A percentile compares a stretch with the other conserved stretches of the same genome.
Conservation (phyloP, 2,113 vertebrate genomes). For the Cyprinodon brontotheroides region DNA sequence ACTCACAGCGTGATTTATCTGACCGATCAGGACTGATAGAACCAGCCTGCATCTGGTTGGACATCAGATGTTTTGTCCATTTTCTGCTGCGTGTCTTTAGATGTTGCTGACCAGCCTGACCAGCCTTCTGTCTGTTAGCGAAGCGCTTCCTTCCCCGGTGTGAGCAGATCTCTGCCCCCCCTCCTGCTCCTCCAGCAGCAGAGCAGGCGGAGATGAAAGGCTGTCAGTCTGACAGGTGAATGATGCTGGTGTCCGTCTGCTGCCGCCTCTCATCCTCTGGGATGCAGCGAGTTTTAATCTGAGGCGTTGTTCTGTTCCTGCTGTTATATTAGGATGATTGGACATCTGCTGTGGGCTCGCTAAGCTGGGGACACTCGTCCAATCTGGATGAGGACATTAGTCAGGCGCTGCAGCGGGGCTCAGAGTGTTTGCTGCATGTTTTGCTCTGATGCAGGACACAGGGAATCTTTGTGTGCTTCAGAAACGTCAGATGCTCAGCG, state of each 20-base stretch:
- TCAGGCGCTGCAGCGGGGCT: slow-evolving; percentile 19
- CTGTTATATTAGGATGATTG: slow-evolving; percentile 77
- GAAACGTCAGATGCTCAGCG: no score
- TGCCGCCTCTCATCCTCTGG: slow-evolving; percentile 46
- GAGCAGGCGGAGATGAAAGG: not conserved
- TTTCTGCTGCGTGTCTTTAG: no score
- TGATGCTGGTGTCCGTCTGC: slow-evolving; percentile 38
- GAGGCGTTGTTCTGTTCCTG: slow-evolving; percentile 69
- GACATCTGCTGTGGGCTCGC: slow-evolving; percentile 68
- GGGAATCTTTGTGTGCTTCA: not conserved
- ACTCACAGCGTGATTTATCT: no score
- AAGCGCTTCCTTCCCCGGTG: no score
- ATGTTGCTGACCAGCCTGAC: no score
- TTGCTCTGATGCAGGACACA: not conserved
- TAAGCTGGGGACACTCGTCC: slow-evolving; percentile 62
- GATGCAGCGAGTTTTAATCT: slow-evolving; percentile 69
- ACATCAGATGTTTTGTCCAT: no score
- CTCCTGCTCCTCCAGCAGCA: not conserved
- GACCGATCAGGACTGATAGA: no score
- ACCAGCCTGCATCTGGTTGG: no score
- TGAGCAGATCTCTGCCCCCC: no score
- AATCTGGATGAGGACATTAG: slow-evolving; percentile 56
- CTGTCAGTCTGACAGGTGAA: slow-evolving; percentile 13
- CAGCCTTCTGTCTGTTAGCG: no score
- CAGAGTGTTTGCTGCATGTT: not conserved